Evolutionary conservation across 2,113 vertebrate genomes (phyloP).

Genomic region (Capra hircus): DNA sequence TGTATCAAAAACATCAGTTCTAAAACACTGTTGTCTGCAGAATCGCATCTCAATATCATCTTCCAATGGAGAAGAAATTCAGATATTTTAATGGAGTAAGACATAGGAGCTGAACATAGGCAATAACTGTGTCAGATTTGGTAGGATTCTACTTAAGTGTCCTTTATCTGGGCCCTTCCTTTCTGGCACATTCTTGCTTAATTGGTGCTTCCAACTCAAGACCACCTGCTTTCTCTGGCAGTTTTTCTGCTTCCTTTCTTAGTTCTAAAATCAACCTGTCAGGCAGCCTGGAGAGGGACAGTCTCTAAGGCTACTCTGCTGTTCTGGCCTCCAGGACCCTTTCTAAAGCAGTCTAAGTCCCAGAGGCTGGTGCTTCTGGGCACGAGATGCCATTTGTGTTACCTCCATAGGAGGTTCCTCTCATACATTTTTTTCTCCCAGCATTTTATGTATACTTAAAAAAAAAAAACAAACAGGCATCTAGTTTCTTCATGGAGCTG

Average conservation of each 20-base stretch:
- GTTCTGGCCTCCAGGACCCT: neutral
- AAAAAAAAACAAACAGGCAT: neutral
- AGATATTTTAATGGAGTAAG: neutral
- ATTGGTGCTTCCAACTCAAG: neutral
- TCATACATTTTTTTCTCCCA: neutral
- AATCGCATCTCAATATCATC: neutral
- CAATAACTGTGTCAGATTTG: neutral
- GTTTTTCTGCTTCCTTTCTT: constrained; percentile 10
- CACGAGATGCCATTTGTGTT: neutral
- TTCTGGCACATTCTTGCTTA: neutral
- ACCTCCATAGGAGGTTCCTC: neutral
- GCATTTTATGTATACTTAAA: neutral
- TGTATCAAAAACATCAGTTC: neutral
- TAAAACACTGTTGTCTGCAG: neutral
- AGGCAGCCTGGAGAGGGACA: neutral
- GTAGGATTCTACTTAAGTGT: neutral
- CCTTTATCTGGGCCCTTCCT: neutral
- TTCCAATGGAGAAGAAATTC: constrained; percentile 12
- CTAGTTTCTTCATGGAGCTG: neutral
- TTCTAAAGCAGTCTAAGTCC: neutral
- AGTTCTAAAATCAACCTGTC: neutral
- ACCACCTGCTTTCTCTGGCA: neutral
- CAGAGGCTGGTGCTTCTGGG: neutral
- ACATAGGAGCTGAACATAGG: neutral
- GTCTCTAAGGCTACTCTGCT: neutral